Conservation (phyloP, 2,888 invertebrate species). For the Anthophora plumipes region DNA sequence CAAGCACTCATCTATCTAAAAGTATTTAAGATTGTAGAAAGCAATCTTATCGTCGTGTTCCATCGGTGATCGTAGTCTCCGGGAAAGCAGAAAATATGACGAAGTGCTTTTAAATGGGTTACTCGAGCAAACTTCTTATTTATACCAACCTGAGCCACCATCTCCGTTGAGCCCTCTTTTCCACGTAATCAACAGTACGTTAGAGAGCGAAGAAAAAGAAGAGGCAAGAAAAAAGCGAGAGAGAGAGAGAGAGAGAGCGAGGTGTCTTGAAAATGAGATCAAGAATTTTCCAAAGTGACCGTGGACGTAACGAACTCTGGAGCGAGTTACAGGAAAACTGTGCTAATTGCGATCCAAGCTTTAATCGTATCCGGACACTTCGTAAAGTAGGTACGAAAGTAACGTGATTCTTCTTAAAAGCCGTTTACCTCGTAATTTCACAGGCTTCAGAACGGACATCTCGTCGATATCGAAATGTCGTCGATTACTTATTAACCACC, state of each 20-base stretch:
- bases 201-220: neutral
- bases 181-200: conserved; percentile 27
- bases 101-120: conserved; percentile 40
- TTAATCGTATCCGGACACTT: conserved; percentile 32
- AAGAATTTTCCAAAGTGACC: conserved; percentile 44
- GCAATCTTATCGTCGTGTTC: neutral
- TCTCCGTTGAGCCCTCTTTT: neutral
- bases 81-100: conserved; percentile 22
- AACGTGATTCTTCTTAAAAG: conserved; percentile 23
- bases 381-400: conserved; percentile 6
- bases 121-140: conserved; percentile 25
- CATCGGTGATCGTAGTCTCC: neutral
- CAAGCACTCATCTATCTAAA: too few relatives aligned
- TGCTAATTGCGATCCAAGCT: conserved; percentile 28
- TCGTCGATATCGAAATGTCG: conserved; percentile 10
- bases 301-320: neutral
- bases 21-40: neutral
- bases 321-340: conserved; percentile 40
- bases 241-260: neutral
- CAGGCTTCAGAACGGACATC: neutral
- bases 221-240: neutral
- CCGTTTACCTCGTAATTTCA: neutral
- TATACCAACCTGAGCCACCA: conserved; percentile 5
- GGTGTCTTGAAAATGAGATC: conserved; percentile 29
- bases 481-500: conserved; percentile 13